Conservation (phyloP, 2,113 vertebrate species). For the Misgurnus mizolepis region DNA sequence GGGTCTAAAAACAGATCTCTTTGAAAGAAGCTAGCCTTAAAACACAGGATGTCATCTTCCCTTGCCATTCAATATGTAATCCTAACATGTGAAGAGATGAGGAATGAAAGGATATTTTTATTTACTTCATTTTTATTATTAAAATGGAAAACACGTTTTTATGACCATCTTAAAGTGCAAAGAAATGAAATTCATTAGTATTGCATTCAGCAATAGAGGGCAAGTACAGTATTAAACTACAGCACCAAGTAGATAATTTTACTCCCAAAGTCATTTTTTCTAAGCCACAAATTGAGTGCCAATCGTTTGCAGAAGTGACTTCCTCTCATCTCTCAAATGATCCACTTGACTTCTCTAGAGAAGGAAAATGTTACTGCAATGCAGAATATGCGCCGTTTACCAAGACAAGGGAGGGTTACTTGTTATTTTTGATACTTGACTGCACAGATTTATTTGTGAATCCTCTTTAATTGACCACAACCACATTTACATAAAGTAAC, state of each 20-base stretch:
- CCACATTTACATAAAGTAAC: slow-evolving; percentile 44
- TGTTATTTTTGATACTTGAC: slow-evolving; percentile 76
- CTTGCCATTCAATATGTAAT: not conserved
- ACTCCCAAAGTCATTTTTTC: slow-evolving; percentile 35
- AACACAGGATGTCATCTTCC: slow-evolving; percentile 2
- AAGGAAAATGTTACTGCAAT: slow-evolving; percentile 80
- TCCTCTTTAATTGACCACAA: slow-evolving; percentile 61
- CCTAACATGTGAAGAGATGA: not conserved
- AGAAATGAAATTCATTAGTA: too few relatives aligned
- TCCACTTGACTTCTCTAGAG: slow-evolving; percentile 79
- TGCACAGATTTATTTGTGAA: slow-evolving; percentile 50
- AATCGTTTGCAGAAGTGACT: slow-evolving; percentile 66
- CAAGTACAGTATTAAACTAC: slow-evolving; percentile 30
- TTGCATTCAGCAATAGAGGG: not conserved
- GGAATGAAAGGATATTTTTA: not conserved
- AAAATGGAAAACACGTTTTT: not conserved
- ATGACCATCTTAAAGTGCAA: not conserved
- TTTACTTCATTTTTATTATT: not conserved
- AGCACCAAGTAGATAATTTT: slow-evolving; percentile 54
- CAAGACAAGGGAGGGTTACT: slow-evolving; percentile 65
- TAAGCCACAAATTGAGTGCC: slow-evolving; percentile 66
- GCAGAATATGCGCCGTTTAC: slow-evolving; percentile 77
- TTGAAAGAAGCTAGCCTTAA: slow-evolving; percentile 32
- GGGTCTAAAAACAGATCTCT: slow-evolving; percentile 11
- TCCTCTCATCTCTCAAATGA: slow-evolving; percentile 68